Percentiles rank a stretch among this genome's conserved stretches.
Evolutionary conservation across 1,140 invertebrate species (phyloP).

Genomic region (Hermetia illucens): DNA sequence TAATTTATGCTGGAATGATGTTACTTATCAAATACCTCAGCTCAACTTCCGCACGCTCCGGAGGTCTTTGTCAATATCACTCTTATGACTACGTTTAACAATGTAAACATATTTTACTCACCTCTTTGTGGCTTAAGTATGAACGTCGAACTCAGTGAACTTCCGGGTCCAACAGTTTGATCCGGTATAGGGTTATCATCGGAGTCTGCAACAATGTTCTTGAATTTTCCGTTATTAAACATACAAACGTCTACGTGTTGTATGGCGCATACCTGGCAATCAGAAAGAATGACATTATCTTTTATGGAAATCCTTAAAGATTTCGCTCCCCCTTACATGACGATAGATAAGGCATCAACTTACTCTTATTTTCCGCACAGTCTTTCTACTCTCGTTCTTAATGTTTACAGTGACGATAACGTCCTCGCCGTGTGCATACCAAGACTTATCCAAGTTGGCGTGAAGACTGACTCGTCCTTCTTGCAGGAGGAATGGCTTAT

Average conservation of each 20-base stretch:
- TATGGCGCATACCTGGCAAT: constrained; percentile 61
- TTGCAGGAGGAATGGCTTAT: constrained; percentile 47
- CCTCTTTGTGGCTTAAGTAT: constrained; percentile 52
- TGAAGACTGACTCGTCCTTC: constrained; percentile 63
- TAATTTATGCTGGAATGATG: too few relatives aligned
- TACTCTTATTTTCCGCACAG: constrained; percentile 83
- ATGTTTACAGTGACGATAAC: constrained; percentile 78
- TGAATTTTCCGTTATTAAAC: constrained; percentile 98
- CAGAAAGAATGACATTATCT: neutral
- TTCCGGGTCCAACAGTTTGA: constrained; percentile 39
- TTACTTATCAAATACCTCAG: too few relatives aligned
- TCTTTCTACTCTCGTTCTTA: constrained; percentile 89
- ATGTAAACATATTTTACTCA: constrained; percentile 9
- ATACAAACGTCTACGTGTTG: constrained; percentile 98
- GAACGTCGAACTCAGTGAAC: constrained; percentile 45
- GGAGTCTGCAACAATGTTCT: constrained; percentile 86
- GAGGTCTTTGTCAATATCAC: too few relatives aligned
- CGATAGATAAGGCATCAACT: constrained; percentile 17
- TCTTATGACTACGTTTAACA: neutral
- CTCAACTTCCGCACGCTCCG: too few relatives aligned
- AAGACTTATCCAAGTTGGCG: constrained; percentile 83
- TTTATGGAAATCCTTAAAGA: neutral
- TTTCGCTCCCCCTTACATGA: neutral
- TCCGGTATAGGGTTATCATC: constrained; percentile 40
- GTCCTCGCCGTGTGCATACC: constrained; percentile 84